Percentiles rank a stretch among this genome's conserved stretches.
Conservation (phyloP, 2,113 vertebrate genomes). For the Podarcis muralis region DNA sequence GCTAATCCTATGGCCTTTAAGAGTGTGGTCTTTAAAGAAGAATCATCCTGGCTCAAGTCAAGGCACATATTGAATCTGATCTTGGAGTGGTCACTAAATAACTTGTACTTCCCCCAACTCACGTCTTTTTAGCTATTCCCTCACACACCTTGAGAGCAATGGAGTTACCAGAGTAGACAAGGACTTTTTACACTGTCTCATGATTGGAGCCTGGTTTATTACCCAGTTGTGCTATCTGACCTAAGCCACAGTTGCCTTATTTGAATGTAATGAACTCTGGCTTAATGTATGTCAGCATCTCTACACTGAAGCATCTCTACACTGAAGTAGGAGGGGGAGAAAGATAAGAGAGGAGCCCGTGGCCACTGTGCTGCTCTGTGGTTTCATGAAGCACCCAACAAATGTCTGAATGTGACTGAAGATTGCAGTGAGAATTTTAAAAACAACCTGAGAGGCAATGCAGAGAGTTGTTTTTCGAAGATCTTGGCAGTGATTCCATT, state of each 20-base stretch:
- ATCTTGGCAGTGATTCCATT: not conserved
- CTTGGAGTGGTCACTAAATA: not conserved
- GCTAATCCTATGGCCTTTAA: not conserved
- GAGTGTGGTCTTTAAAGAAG: not conserved
- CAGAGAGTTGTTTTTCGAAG: not conserved
- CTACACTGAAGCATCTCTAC: not conserved
- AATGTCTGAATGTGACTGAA: not conserved
- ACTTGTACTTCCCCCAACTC: not conserved
- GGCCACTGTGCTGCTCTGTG: not conserved
- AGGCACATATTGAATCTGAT: not conserved
- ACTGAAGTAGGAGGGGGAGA: not conserved
- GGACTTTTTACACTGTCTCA: not conserved
- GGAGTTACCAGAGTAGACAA: not conserved
- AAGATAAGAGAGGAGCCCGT: not conserved
- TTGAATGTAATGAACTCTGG: not conserved
- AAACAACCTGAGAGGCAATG: slow-evolving; percentile 29
- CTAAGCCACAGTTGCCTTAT: not conserved
- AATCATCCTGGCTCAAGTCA: not conserved
- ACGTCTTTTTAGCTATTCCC: not conserved
- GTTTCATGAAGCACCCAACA: not conserved
- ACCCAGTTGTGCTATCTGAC: not conserved
- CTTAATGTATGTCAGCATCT: not conserved
- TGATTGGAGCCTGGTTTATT: not conserved
- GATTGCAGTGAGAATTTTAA: slow-evolving; percentile 29
- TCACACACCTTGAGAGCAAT: not conserved